Evolutionary conservation across 1,140 invertebrate genomes (phyloP).

Genomic region (Nautilus pompilius): DNA sequence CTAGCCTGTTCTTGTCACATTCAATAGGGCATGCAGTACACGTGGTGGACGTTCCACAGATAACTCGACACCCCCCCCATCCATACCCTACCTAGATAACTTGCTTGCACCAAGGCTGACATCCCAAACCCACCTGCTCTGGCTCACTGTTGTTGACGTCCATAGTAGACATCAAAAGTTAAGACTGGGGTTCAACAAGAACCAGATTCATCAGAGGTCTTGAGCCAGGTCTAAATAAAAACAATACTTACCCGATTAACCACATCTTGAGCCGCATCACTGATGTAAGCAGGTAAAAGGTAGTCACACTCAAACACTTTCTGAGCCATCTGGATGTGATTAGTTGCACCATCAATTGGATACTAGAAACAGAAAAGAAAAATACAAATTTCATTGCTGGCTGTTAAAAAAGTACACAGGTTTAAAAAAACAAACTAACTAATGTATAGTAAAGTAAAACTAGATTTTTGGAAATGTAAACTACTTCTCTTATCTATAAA

Average conservation of each 20-base stretch:
- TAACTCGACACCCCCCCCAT: no score
- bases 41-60: no score
- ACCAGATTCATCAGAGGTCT: no score
- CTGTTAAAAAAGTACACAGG: not conserved
- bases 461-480: not conserved
- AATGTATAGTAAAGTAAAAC: not conserved
- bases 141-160: no score
- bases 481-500: not conserved
- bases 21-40: no score
- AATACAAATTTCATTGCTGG: not conserved
- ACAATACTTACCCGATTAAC: conserved; percentile 42
- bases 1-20: no score
- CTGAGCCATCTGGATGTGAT: conserved; percentile 51
- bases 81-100: no score
- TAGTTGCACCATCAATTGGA: conserved; percentile 46
- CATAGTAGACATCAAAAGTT: no score
- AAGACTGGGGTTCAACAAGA: no score
- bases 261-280: conserved; percentile 38
- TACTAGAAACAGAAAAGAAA: conserved; percentile 33
- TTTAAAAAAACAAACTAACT: not conserved
- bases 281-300: conserved; percentile 36
- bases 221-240: no score
- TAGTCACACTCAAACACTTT: conserved; percentile 46
- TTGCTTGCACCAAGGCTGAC: no score
- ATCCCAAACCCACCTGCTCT: no score